A percentile compares a stretch with the other conserved stretches of the same genome.
Conservation (phyloP, 2,888 invertebrate genomes). For the Lissonota sp. region DNA sequence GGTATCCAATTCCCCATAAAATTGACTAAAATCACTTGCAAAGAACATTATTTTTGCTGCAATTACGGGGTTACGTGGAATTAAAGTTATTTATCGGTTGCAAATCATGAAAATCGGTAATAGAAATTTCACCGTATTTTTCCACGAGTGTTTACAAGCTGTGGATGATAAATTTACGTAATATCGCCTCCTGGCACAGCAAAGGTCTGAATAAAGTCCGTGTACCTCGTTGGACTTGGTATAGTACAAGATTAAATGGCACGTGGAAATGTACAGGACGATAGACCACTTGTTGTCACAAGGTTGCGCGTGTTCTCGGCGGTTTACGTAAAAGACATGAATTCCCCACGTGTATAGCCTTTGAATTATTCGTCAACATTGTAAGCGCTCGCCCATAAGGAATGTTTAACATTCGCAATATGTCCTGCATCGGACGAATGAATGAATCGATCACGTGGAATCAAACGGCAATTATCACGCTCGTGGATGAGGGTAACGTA, state of each 20-base stretch:
- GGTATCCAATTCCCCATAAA: no score
- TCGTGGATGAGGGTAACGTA: background rate
- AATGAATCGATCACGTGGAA: constrained; percentile 4
- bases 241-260: background rate
- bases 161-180: background rate
- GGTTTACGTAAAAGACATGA: constrained; percentile 59
- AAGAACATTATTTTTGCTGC: no score
- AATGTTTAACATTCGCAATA: no score
- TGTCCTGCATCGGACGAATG: background rate
- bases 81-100: no score
- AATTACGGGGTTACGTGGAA: no score
- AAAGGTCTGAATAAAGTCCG: background rate
- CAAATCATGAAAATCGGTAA: no score
- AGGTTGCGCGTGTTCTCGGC: constrained; percentile 35
- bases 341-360: constrained; percentile 8
- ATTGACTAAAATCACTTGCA: no score
- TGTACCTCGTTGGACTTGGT: constrained; percentile 10
- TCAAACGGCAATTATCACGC: constrained; percentile 17
- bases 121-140: no score
- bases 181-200: background rate
- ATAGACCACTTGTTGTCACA: constrained; percentile 38
- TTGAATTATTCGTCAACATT: constrained; percentile 16
- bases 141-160: no score
- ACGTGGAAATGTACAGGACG: constrained; percentile 13
- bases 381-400: constrained; percentile 1